phyloP scores from a whole-genome alignment of 2,797 vertebrate genomes.

The Florisuga fusca region DNA sequence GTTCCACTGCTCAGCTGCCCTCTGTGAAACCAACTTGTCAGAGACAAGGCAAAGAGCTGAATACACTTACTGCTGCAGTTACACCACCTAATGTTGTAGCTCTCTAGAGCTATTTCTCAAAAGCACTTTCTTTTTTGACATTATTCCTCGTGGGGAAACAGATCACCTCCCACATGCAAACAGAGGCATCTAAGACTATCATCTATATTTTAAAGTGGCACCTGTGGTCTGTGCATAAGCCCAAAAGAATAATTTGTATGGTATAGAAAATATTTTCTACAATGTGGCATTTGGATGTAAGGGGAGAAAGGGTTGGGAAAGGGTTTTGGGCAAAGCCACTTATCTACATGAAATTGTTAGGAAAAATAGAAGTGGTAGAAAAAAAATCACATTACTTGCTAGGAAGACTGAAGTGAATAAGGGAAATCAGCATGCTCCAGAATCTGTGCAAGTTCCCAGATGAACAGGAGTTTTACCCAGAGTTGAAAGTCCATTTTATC shows the following conservation, averaged over 20 bases:
- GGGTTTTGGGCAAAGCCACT: neutral
- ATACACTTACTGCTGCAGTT: neutral
- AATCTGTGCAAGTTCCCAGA: neutral
- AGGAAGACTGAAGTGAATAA: neutral
- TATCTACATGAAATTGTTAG: neutral
- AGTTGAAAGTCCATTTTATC: neutral
- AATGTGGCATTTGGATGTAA: neutral
- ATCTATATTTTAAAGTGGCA: neutral
- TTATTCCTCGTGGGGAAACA: neutral
- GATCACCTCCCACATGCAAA: neutral
- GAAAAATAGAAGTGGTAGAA: neutral
- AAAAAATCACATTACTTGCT: neutral
- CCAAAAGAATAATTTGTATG: neutral
- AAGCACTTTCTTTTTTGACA: neutral
- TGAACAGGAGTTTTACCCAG: neutral
- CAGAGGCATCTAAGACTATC: neutral
- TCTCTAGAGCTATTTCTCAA: neutral
- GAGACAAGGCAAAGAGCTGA: neutral
- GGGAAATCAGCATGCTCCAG: neutral
- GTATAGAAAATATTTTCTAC: neutral
- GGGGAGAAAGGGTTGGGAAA: neutral
- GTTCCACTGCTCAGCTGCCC: no score
- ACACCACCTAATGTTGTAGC: neutral
- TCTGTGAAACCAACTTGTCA: neutral
- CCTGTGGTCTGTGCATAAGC: neutral